Evolutionary conservation across 2,888 invertebrate genomes (phyloP).

Genomic region (Tricholauxania praeusta): DNA sequence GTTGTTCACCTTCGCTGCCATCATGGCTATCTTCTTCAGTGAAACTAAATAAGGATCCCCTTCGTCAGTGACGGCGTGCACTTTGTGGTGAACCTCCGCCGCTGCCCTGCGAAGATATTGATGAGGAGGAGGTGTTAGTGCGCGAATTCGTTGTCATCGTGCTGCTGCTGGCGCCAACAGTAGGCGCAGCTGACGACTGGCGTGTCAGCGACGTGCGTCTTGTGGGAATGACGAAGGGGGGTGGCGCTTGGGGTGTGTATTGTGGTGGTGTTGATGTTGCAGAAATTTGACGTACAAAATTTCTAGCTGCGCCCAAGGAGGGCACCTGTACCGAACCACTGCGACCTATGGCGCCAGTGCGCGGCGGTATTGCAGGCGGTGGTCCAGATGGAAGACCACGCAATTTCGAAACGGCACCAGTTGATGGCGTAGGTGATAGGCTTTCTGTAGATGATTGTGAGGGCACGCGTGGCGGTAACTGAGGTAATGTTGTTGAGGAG

Average conservation of each 20-base stretch:
- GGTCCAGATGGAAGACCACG: constrained; percentile 60
- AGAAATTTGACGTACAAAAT: constrained; percentile 64
- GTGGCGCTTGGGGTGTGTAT: constrained; percentile 66
- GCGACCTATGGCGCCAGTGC: constrained; percentile 61
- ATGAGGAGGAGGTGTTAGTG: constrained; percentile 7
- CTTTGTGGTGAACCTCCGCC: constrained; percentile 53
- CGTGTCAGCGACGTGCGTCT: constrained; percentile 61
- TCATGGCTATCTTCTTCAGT: constrained; percentile 41
- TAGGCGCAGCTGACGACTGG: constrained; percentile 56
- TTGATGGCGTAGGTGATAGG: constrained; percentile 51
- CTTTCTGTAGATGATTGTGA: constrained; percentile 64
- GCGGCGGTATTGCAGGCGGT: constrained; percentile 68
- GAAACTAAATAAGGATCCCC: constrained; percentile 65
- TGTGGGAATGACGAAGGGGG: constrained; percentile 67
- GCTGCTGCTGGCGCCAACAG: constrained; percentile 35
- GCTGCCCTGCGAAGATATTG: constrained; percentile 40
- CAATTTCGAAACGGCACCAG: constrained; percentile 47
- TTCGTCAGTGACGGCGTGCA: constrained; percentile 67
- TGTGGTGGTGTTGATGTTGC: constrained; percentile 67
- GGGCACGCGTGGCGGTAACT: constrained; percentile 65
- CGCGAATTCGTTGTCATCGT: constrained; percentile 4
- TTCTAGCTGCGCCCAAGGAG: constrained; percentile 45
- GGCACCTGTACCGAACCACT: constrained; percentile 63
- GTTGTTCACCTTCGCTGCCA: constrained; percentile 54
- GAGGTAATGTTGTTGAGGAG: constrained; percentile 54